Percentiles rank a stretch among this genome's conserved stretches.
Conservation (phyloP, 2,888 invertebrate genomes). For the Hypolimnas misippus region DNA sequence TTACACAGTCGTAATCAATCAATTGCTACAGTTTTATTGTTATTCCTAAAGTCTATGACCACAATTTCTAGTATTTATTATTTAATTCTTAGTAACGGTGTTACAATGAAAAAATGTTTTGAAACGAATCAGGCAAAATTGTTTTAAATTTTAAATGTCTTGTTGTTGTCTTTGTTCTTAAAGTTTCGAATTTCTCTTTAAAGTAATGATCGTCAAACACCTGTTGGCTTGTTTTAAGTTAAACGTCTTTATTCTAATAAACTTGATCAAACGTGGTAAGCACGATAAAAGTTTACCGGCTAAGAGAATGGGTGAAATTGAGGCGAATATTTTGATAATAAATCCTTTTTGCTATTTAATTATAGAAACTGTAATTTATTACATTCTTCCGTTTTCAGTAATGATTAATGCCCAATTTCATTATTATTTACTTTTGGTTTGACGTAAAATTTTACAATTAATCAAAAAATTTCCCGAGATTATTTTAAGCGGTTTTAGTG, state of each 20-base stretch:
- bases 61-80: too few species aligned
- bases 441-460: too few species aligned
- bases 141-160: neutral
- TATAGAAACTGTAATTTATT: slow-evolving; percentile 14
- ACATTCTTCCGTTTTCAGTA: slow-evolving; percentile 5
- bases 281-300: slow-evolving; percentile 14
- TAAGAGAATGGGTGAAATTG: slow-evolving; percentile 12
- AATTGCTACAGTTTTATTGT: too few species aligned
- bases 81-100: too few species aligned
- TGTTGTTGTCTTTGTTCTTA: neutral
- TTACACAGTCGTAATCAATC: neutral
- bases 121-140: neutral
- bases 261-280: slow-evolving; percentile 16
- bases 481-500: too few species aligned
- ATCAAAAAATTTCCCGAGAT: too few species aligned
- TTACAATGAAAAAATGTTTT: too few species aligned
- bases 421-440: slow-evolving; percentile 6
- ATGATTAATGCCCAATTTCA: slow-evolving; percentile 15
- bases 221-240: slow-evolving; percentile 29
- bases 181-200: slow-evolving; percentile 8
- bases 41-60: too few species aligned
- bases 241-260: slow-evolving; percentile 10
- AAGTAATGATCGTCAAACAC: slow-evolving; percentile 19
- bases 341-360: slow-evolving; percentile 22
- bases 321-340: slow-evolving; percentile 10